Base-by-base conservation (phyloP, 2,797 vertebrate species). In the Sebastes iracundus region DNA sequence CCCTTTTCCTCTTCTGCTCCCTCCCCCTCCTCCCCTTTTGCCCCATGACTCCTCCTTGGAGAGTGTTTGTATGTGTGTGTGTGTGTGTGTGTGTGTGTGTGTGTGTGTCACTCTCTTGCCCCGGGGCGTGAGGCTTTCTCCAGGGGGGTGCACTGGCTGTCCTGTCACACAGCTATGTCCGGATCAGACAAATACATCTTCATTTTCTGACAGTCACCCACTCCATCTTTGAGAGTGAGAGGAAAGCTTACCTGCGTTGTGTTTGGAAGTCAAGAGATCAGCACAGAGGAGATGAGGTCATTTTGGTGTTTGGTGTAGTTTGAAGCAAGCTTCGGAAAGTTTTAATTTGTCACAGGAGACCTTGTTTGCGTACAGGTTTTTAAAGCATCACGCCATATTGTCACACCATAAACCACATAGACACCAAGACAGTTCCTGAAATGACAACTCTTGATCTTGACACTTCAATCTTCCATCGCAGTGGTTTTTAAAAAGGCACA, bases 151-250 rank as follows among this genome's bases (percentile, higher is more conserved):
- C 7, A 71, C 77, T 81, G 71, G 67, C 91, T 93, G 46, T 49
- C 46, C 49, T 53, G 93, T 94, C 94, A 93, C 85, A 83, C 85
- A 94, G 91, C 89, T 90, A 94, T 94, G 92, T 94, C 94, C 93
- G 89, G 93, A 94, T 92, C 90, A 93, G 82, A 91, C 84, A 87
- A 80, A 93, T 91, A 77, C 82, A 81, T 93, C 90, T 93, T 90
- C 79, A 85, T 92, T 90, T 82, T 89, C 80, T 87, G 86, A 90
- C 88, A 88, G 71, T 79, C 56, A 7, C 30, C 67, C 79, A 72
- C 74, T 83, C 66, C 62, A 63, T 86, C 67, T 70, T 55, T 20
- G 74, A 77, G 74, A 79, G 68, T 75, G 70, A 62, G 71, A 82
- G 35, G 80, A 72, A 70, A 68, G 11, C 84, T 35, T 74, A 79